phyloP scores from a whole-genome alignment of 2,888 invertebrate species.

The Eulithis testata region DNA sequence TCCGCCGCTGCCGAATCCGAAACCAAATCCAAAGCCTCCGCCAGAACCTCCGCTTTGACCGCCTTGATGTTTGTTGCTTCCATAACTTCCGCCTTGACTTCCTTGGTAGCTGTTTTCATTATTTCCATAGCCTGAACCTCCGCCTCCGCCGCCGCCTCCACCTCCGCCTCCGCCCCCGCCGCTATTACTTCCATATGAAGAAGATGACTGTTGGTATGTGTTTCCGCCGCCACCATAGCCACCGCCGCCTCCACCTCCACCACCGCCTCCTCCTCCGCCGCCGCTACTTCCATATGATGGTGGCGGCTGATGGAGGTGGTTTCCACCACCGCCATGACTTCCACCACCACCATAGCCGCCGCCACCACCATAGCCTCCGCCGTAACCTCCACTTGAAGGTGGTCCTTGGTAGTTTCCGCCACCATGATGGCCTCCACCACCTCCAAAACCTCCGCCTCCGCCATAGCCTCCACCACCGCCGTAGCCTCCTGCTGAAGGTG shows the following conservation, averaged over 20 bases:
- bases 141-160: slow-evolving; percentile 27
- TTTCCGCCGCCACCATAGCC: not conserved
- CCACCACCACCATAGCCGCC: slow-evolving; percentile 41
- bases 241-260: not conserved
- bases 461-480: slow-evolving; percentile 41
- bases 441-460: slow-evolving; percentile 43
- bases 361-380: slow-evolving; percentile 42
- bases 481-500: slow-evolving; percentile 6
- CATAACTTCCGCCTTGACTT: not conserved
- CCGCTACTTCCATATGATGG: slow-evolving; percentile 33
- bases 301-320: not conserved
- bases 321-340: slow-evolving; percentile 38
- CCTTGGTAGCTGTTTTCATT: not conserved
- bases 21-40: not conserved
- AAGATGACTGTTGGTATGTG: no score
- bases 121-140: slow-evolving; percentile 28
- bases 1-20: not conserved
- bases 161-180: slow-evolving; percentile 34
- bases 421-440: slow-evolving; percentile 33
- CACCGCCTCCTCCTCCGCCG: slow-evolving; percentile 9
- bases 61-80: not conserved
- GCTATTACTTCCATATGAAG: not conserved
- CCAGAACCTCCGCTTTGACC: slow-evolving; percentile 2
- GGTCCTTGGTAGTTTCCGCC: not conserved
- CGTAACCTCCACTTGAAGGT: slow-evolving; percentile 24